Percentiles rank a stretch among this genome's conserved stretches.
Conservation (phyloP, 2,888 invertebrate species). For the Mesorhabditis spiculigera region DNA sequence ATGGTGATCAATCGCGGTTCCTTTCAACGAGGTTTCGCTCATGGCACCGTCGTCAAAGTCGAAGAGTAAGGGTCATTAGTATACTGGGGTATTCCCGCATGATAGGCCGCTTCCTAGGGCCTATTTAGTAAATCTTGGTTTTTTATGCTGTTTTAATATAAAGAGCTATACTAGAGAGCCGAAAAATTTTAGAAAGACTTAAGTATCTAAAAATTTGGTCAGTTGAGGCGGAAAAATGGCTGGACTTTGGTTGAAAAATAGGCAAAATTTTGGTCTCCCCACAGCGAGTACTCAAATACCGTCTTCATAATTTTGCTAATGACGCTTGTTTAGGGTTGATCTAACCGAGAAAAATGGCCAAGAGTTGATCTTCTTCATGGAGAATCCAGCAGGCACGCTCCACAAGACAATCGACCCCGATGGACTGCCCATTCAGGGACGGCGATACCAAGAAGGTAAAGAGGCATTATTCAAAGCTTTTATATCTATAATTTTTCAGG, state of each 20-base stretch:
- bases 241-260: no score
- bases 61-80: conserved; percentile 66
- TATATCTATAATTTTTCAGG: conserved; percentile 16
- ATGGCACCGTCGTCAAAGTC: conserved; percentile 85
- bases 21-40: conserved; percentile 87
- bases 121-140: no score
- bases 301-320: not conserved
- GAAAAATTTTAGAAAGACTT: no score
- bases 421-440: conserved; percentile 82
- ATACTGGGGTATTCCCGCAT: no score
- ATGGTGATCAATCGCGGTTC: conserved; percentile 96
- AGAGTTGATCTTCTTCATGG: conserved; percentile 27
- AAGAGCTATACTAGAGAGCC: no score
- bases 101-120: no score
- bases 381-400: conserved; percentile 28
- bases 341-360: not conserved
- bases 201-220: no score
- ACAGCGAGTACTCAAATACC: no score
- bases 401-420: conserved; percentile 70
- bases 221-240: no score
- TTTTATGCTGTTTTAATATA: no score
- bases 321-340: not conserved
- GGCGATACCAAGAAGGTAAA: conserved; percentile 62
- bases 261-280: no score
- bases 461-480: not conserved